Conservation (phyloP, 2,113 vertebrate genomes). For the Paralichthys olivaceus region DNA sequence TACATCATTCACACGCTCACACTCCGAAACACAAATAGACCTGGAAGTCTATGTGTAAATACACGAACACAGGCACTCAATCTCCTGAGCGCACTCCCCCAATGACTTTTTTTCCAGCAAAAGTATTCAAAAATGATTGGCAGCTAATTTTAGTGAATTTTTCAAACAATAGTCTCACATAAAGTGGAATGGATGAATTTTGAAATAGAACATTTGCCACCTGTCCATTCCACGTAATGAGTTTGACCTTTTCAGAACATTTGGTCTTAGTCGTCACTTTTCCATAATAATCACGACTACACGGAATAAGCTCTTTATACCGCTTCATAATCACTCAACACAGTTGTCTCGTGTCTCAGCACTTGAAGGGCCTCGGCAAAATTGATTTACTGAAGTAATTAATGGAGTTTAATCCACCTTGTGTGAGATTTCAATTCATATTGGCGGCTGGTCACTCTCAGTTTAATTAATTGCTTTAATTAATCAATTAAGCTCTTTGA, state of each 20-base stretch:
- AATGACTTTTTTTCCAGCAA: too few species aligned
- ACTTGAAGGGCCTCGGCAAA: conserved; percentile 51
- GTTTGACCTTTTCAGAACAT: conserved; percentile 77
- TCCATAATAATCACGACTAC: conserved; percentile 61
- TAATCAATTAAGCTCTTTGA: conserved; percentile 62
- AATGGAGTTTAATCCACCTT: conserved; percentile 70
- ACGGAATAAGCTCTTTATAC: conserved; percentile 67
- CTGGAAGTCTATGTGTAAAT: conserved; percentile 34
- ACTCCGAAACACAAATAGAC: conserved; percentile 29
- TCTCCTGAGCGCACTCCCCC: conserved; percentile 2
- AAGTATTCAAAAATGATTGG: conserved; percentile 65
- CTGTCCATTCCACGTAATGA: conserved; percentile 79
- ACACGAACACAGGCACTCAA: conserved; percentile 19
- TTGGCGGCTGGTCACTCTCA: conserved; percentile 47
- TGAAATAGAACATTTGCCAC: conserved; percentile 66
- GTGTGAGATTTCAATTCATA: conserved; percentile 60
- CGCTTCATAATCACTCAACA: conserved; percentile 72
- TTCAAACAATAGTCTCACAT: conserved; percentile 56
- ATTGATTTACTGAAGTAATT: conserved; percentile 77
- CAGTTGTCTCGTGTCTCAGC: conserved; percentile 60
- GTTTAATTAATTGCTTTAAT: conserved; percentile 67
- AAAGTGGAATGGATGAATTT: conserved; percentile 43
- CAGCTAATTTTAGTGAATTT: conserved; percentile 66
- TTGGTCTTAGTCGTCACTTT: conserved; percentile 66
- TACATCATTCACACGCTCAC: conserved; percentile 32